Evolutionary conservation across 2,888 invertebrate species (phyloP).

Genomic region (Ichneumoninae sp.): DNA sequence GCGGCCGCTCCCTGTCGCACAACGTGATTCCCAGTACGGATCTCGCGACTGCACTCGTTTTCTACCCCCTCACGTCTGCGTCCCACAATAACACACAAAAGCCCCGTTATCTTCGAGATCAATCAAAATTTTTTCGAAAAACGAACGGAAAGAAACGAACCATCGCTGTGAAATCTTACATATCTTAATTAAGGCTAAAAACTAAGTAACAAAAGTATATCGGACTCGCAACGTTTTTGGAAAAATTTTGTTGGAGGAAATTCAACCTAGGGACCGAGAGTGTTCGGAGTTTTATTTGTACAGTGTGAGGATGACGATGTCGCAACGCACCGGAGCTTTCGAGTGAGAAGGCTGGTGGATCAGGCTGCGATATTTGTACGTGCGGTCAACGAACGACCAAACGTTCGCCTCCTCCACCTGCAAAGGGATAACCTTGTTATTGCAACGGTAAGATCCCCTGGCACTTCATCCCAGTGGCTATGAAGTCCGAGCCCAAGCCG

Average conservation of each 20-base stretch:
- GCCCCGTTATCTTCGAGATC: not conserved
- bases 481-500: constrained; percentile 14
- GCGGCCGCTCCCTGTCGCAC: constrained; percentile 84
- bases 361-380: not conserved
- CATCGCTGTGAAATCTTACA: constrained; percentile 12
- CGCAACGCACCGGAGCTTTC: not conserved
- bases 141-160: not conserved
- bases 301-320: not conserved
- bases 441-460: constrained; percentile 37
- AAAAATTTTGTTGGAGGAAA: not conserved
- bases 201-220: not conserved
- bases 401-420: not conserved
- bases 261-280: not conserved
- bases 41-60: constrained; percentile 18
- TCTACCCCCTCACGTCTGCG: constrained; percentile 6
- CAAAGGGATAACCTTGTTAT: constrained; percentile 27
- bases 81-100: constrained; percentile 8
- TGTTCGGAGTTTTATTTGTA: constrained; percentile 4
- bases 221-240: not conserved
- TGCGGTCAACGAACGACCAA: not conserved
- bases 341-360: not conserved
- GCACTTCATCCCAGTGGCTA: constrained; percentile 63
- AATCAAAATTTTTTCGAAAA: not conserved
- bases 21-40: constrained; percentile 61
- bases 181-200: constrained; percentile 7